These are phyloP conservation scores for Orchesella cincta DNA, from an alignment of 1,140 invertebrate genomes.

Conservation along the genomic window DNA sequence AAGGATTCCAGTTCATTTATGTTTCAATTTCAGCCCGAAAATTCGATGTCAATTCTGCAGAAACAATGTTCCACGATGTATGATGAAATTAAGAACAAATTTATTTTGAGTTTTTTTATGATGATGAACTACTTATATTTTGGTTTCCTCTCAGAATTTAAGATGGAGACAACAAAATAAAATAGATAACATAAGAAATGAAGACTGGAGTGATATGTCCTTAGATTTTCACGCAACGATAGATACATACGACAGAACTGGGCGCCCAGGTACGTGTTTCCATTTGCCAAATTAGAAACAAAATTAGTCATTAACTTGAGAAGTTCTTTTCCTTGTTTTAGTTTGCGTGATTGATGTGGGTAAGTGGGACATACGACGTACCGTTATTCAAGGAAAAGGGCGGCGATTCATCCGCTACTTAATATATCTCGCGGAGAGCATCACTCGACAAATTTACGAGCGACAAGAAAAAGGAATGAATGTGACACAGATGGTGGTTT, in stretches of 20 bases:
- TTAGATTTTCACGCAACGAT: slow-evolving; percentile 1
- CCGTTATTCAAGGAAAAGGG: not conserved
- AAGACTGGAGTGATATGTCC: slow-evolving; percentile 3
- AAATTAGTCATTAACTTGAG: no score
- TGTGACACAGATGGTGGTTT: not conserved
- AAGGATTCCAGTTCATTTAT: not conserved
- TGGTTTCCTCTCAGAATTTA: not conserved
- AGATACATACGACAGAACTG: not conserved
- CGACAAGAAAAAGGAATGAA: not conserved
- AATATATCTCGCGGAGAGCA: not conserved
- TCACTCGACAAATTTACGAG: not conserved
- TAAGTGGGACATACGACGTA: not conserved
- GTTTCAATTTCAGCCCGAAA: not conserved
- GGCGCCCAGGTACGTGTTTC: not conserved
- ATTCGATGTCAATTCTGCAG: not conserved
- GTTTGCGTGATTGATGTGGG: not conserved
- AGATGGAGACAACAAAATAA: slow-evolving; percentile 13
- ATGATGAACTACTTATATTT: not conserved
- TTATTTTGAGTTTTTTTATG: not conserved
- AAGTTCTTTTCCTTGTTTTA: no score
- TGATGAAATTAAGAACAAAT: not conserved
- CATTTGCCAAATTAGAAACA: no score
- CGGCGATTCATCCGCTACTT: not conserved
- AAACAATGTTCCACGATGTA: not conserved
- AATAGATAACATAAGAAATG: slow-evolving; percentile 13